Evolutionary conservation across 2,113 vertebrate species (phyloP).

Genomic region (Pampusana beccarii): DNA sequence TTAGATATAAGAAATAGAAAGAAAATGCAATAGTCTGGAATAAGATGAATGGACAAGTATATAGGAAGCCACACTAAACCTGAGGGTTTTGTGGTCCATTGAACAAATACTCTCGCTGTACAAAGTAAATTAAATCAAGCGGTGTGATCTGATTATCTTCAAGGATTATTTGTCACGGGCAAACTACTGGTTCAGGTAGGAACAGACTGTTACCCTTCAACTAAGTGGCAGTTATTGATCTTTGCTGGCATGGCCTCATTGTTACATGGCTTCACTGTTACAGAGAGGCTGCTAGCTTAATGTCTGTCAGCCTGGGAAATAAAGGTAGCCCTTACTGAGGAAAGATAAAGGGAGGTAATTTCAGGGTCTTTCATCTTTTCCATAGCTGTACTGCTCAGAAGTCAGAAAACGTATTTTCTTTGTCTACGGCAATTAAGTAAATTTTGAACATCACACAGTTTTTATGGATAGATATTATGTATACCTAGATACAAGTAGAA

Average conservation of each 20-base stretch:
- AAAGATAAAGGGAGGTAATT: conserved; percentile 25
- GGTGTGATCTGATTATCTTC: conserved; percentile 44
- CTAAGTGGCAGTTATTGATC: conserved; percentile 50
- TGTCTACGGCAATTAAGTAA: neutral
- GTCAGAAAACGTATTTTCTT: neutral
- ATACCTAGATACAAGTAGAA: neutral
- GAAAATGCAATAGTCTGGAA: neutral
- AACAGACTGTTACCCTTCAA: conserved; percentile 30
- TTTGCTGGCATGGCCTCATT: conserved; percentile 14
- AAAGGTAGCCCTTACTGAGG: neutral
- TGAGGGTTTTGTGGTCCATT: neutral
- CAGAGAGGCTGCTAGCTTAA: neutral
- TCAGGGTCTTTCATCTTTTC: neutral
- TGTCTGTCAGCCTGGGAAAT: conserved; percentile 5
- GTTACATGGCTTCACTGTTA: neutral
- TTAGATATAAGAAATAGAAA: neutral
- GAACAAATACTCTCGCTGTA: conserved; percentile 24
- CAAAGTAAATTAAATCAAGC: conserved; percentile 46
- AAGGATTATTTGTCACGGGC: conserved; percentile 41
- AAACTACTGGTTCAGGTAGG: conserved; percentile 50
- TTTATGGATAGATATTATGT: neutral
- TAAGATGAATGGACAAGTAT: neutral
- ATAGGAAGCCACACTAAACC: conserved; percentile 14
- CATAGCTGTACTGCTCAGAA: neutral
- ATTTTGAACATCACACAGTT: neutral